These are phyloP conservation scores for Dynastes grantii DNA, from an alignment of 2,888 invertebrate genomes.

Conservation along the genomic window DNA sequence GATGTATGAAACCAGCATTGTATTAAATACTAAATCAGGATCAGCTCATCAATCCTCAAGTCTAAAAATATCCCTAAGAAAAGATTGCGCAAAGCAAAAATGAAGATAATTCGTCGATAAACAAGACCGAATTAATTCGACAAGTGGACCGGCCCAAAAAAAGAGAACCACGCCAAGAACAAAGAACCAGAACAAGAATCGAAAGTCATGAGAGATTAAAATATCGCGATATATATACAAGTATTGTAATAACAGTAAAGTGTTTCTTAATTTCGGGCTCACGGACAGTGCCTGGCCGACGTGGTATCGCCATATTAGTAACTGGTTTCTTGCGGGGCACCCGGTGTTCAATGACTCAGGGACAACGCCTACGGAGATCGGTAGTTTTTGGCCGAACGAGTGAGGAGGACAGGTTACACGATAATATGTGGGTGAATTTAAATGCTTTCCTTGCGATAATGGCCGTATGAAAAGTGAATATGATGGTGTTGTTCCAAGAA, in stretches of 20 bases:
- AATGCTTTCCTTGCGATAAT: slow-evolving; percentile 1
- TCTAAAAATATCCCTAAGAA: not conserved
- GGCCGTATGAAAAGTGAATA: not conserved
- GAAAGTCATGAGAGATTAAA: slow-evolving; percentile 23
- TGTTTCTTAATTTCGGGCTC: slow-evolving; percentile 34
- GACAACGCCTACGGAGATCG: slow-evolving; percentile 23
- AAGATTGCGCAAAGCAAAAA: not conserved
- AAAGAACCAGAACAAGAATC: not conserved
- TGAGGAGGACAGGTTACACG: slow-evolving; percentile 14
- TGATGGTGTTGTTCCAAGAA: slow-evolving; percentile 2
- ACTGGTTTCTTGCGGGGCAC: not conserved
- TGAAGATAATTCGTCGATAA: not conserved
- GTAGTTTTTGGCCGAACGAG: slow-evolving; percentile 1
- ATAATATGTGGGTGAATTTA: slow-evolving; percentile 33
- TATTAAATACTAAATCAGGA: too few relatives aligned
- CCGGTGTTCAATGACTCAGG: slow-evolving; percentile 35
- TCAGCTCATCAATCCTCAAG: not conserved
- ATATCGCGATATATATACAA: slow-evolving; percentile 9
- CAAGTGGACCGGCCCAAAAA: slow-evolving; percentile 6
- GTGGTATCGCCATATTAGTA: slow-evolving; percentile 14
- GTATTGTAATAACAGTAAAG: slow-evolving; percentile 33
- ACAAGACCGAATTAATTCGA: slow-evolving; percentile 8
- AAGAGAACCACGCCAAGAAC: not conserved
- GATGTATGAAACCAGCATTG: too few relatives aligned
- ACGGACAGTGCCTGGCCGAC: not conserved